Base-by-base conservation (phyloP, 64 coral and sea anemone genomes). In the Cladopsammia gracilis region DNA sequence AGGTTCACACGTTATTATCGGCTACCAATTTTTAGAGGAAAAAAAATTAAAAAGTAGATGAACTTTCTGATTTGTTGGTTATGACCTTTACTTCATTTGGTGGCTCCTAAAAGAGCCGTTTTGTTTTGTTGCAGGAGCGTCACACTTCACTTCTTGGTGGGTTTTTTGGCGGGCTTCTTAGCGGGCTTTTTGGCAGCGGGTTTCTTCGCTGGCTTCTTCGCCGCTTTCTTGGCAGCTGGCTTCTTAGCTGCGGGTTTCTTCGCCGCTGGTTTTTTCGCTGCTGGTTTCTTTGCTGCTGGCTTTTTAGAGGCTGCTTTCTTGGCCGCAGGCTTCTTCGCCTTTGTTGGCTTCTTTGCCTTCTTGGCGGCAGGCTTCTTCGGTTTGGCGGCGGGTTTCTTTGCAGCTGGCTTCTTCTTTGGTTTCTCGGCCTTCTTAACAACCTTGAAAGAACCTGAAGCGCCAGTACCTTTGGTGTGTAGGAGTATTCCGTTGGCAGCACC, bases 381-480 rank as follows among this genome's bases (percentile, higher is more conserved):
- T 60, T 56, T 60, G 25, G 57, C 76, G 57, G 44, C 76, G 19
- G 49, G 49, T 10, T 79, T 79, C 49, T 53, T 79, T 3, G 72
- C 26, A 4, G 13, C 72, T 14, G 26, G 26, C 72, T 75, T 75
- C 48, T 43, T 75, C 72, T 75, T 75, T 22, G 72, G 48, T 57
- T 54, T 26, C 44, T 57, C 46, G 12, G 15, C 57, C 44, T 23
- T 48, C 49, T 53, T 53, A 13, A n/a, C n/a, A 20, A 85, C 20
- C 58, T 85, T 85, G 82, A 85, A 85, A 4, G 82, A 85, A 67
- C 82, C 82, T 44, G 62, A 67, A 46, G 82, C 82, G 7, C 82
- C 82, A 64, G 65, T 44, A 3, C 82, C 82, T 67, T 85, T 85
- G 59, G 82, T 85, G 82, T 85, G 54, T 15, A 85, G 0, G n/a